Percentiles rank a stretch among this genome's conserved stretches.
Conservation (phyloP, 2,113 vertebrate species). For the Eurystomus gularis region DNA sequence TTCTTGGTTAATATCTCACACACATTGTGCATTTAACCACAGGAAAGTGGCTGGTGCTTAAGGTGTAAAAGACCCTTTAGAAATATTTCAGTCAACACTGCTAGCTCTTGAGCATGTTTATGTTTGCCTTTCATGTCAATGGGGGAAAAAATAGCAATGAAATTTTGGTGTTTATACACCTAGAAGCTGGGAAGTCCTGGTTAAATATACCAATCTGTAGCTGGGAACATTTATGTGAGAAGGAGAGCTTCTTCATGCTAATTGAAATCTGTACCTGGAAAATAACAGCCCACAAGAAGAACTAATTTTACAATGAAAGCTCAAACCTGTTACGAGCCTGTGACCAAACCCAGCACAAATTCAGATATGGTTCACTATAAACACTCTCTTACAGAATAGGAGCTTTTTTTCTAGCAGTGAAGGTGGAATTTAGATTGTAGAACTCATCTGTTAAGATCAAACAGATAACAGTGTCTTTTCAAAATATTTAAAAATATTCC, state of each 20-base stretch:
- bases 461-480: not conserved
- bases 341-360: not conserved
- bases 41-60: not conserved
- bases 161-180: conserved; percentile 40
- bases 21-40: conserved; percentile 10
- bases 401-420: not conserved
- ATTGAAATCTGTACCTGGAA: conserved; percentile 31
- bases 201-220: not conserved
- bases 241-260: not conserved
- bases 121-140: conserved; percentile 36
- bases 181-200: conserved; percentile 2
- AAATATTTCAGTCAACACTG: conserved; percentile 39
- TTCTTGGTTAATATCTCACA: conserved; percentile 3
- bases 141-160: conserved; percentile 47
- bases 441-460: conserved; percentile 13
- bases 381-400: not conserved
- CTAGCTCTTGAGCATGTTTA: conserved; percentile 21
- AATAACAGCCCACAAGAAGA: not conserved
- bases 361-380: not conserved
- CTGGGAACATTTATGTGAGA: not conserved
- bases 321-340: not conserved
- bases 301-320: not conserved
- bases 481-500: conserved; percentile 19
- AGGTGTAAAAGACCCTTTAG: conserved; percentile 31
- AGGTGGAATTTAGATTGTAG: conserved; percentile 5